phyloP scores from a whole-genome alignment of 92 coral and sea anemone species.

The Umimayanthus chanpuru region DNA sequence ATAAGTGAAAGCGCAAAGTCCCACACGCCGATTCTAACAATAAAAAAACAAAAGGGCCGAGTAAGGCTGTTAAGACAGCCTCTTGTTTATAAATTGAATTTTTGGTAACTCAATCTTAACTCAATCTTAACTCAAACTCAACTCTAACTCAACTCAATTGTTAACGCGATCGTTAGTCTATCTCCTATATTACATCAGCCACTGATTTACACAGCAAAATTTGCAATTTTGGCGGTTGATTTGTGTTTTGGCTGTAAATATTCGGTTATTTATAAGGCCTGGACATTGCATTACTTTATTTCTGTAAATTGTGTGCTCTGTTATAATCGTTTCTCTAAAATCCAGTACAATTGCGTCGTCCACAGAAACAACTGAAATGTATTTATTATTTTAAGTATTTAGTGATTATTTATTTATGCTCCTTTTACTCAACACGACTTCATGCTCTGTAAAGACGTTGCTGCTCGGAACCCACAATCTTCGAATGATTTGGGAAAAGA shows the following conservation, averaged over 20 bases:
- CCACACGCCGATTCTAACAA: too few relatives aligned
- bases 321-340: not conserved
- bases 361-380: not conserved
- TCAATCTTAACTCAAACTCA: too few relatives aligned
- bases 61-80: too few relatives aligned
- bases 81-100: too few relatives aligned
- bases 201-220: not conserved
- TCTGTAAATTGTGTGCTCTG: not conserved
- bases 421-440: slow-evolving; percentile 35
- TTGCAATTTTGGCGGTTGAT: not conserved
- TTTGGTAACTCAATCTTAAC: too few relatives aligned
- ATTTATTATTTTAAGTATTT: too few relatives aligned
- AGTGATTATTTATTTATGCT: too few relatives aligned
- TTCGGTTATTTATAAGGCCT: not conserved
- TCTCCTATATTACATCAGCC: not conserved
- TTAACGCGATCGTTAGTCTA: too few relatives aligned
- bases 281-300: not conserved
- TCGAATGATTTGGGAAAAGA: slow-evolving; percentile 59
- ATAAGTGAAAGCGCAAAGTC: too few relatives aligned
- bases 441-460: slow-evolving; percentile 45
- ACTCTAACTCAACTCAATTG: too few relatives aligned
- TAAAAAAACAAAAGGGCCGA: too few relatives aligned
- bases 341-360: not conserved
- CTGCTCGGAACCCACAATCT: slow-evolving; percentile 47
- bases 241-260: not conserved